Evolutionary conservation across 2,797 vertebrate genomes (phyloP).

Genomic region (Echeneis naucrates): DNA sequence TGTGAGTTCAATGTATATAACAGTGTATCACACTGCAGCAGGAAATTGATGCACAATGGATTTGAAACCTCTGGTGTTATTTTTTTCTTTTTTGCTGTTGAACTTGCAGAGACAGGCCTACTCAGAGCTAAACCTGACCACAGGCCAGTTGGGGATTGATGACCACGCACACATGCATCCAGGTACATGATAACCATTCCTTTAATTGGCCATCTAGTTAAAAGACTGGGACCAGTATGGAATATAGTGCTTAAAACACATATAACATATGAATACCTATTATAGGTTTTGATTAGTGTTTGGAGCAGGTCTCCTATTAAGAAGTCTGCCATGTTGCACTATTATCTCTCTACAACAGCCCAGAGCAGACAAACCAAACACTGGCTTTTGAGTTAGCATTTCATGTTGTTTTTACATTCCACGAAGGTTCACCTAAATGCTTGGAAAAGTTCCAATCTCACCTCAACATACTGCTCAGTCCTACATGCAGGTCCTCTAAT

Average conservation of each 20-base stretch:
- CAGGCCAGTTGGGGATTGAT: slow-evolving; percentile 94
- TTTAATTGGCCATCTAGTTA: not conserved
- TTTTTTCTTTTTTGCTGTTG: not conserved
- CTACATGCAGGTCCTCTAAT: not conserved
- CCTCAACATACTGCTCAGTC: no score
- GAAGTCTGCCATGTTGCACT: no score
- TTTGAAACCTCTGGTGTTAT: not conserved
- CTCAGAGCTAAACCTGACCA: slow-evolving; percentile 89
- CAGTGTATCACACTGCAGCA: not conserved
- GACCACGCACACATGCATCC: slow-evolving; percentile 92
- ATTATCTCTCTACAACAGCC: no score
- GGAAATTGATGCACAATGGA: not conserved
- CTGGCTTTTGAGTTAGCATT: no score
- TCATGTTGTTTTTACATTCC: no score
- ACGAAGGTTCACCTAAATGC: no score
- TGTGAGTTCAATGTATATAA: not conserved
- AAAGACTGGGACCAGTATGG: not conserved
- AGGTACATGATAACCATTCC: slow-evolving; percentile 84
- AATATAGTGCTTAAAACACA: no score
- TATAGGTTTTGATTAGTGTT: no score
- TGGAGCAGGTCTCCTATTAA: no score
- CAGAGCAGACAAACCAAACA: no score
- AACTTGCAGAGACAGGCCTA: slow-evolving; percentile 89
- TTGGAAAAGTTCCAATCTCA: no score
- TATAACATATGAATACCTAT: no score